Percentiles rank a stretch among this genome's conserved stretches.
phyloP scores from a whole-genome alignment of 2,797 vertebrate species.

The Pipistrellus kuhlii region DNA sequence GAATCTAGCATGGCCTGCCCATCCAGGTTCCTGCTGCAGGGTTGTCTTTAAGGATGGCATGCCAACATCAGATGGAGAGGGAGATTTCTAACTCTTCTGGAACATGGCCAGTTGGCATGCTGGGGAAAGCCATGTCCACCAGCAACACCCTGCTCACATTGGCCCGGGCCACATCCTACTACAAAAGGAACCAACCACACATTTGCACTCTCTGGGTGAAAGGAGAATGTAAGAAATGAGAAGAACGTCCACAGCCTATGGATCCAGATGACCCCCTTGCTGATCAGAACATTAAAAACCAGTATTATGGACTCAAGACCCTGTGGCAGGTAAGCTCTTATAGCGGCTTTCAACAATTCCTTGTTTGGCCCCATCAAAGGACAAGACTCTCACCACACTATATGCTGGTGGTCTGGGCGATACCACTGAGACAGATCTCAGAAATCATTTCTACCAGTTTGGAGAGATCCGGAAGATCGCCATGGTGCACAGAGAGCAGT shows the following conservation, averaged over 20 bases:
- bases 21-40: constrained; percentile 98
- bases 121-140: constrained; percentile 96
- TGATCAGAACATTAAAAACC: constrained; percentile 99
- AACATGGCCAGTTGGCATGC: constrained; percentile 93
- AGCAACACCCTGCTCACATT: constrained; percentile 99
- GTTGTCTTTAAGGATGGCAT: constrained; percentile 96
- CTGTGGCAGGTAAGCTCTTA: constrained; percentile 97
- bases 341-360: constrained; percentile 98
- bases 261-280: constrained; percentile 98
- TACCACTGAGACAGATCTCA: constrained; percentile 95
- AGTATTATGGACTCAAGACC: constrained; percentile 99
- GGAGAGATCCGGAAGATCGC: constrained; percentile 98
- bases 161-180: constrained; percentile 97
- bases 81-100: constrained; percentile 98
- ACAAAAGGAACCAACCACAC: constrained; percentile 98
- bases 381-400: constrained; percentile 96
- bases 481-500: constrained; percentile 97
- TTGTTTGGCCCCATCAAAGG: constrained; percentile 96
- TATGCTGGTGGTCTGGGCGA: constrained; percentile 98
- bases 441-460: constrained; percentile 99
- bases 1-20: constrained; percentile 96
- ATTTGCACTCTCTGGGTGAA: constrained; percentile 99
- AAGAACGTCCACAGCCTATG: constrained; percentile 98
- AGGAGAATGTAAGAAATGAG: constrained; percentile 98
- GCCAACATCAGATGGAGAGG: constrained; percentile 98